Base-by-base conservation (phyloP, 2,888 invertebrate genomes). In the Rhagonycha lutea region DNA sequence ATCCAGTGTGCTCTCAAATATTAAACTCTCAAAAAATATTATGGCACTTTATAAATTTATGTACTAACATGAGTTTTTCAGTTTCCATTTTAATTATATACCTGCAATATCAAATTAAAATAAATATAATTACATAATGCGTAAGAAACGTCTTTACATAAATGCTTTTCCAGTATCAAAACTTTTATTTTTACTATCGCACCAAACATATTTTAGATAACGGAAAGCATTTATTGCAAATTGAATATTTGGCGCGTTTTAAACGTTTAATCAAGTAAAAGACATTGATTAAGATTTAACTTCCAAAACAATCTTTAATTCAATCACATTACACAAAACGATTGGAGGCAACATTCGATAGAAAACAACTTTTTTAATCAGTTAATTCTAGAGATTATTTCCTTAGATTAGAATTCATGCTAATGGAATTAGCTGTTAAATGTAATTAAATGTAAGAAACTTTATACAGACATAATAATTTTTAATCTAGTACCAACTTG, bases 271-370 rank as follows among this genome's bases (percentile, higher is more conserved):
- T 87, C 86, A 87, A 87, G 85, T 84, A 83, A 83, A 83, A 63
- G 87, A 87, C 87, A 86, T 87, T 88, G 88, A 88, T 87, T 87
- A 87, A 88, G 84, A 85, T 85, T 84, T 85, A 83, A 85, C 87
- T 86, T 85, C 81, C 84, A 85, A 85, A 84, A 85, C 85, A 86
- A 87, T 87, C 87, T 87, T 88, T 87, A 88, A 88, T 87, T 87
- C 87, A 87, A 87, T 87, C 86, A 85, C 86, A 85, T 87, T 86
- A 86, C 82, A 82, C 85, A 85, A 85, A 84, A 81, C 82, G 83
- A 85, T 83, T 82, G 80, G 80, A 81, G 82, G 79, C 79, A 78
- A 84, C 81, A 81, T 83, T 81, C 83, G 83, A 81, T 83, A 80
- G 82, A 82, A 83, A 85, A 86, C 86, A 87, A 87, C 87, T 87